A percentile compares a stretch with the other conserved stretches of the same genome.
Evolutionary conservation across 1,140 invertebrate species (phyloP).

Genomic region (Pogonomyrmex californicus): DNA sequence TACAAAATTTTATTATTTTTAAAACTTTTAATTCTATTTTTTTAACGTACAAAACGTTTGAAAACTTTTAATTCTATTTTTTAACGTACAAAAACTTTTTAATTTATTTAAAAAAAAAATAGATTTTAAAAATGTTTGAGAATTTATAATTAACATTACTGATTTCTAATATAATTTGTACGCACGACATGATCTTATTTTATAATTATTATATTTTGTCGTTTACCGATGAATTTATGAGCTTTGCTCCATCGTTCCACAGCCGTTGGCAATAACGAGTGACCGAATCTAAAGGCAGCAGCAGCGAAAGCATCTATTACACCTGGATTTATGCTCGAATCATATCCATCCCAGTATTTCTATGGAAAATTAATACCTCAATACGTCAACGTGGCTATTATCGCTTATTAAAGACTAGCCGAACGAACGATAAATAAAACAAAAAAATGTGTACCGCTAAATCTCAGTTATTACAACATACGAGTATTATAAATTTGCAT

Average conservation of each 20-base stretch:
- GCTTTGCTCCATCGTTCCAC: conserved; percentile 97
- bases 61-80: background rate
- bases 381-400: conserved; percentile 58
- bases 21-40: background rate
- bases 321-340: conserved; percentile 93
- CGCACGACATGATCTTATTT: background rate
- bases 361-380: conserved; percentile 76
- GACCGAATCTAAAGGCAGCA: conserved; percentile 96
- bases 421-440: background rate
- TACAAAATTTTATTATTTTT: background rate
- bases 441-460: background rate
- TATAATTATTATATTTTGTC: conserved; percentile 1
- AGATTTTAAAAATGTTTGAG: background rate
- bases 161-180: background rate
- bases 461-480: conserved; percentile 6
- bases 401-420: background rate
- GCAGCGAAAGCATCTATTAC: conserved; percentile 95
- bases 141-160: background rate
- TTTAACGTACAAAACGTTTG: background rate
- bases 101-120: background rate
- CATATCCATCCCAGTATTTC: conserved; percentile 96
- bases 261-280: conserved; percentile 95
- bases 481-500: background rate
- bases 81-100: background rate
- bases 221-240: conserved; percentile 95